These are phyloP conservation scores for Cephus nigrinus DNA, from an alignment of 2,888 invertebrate species.

Conservation along the genomic window DNA sequence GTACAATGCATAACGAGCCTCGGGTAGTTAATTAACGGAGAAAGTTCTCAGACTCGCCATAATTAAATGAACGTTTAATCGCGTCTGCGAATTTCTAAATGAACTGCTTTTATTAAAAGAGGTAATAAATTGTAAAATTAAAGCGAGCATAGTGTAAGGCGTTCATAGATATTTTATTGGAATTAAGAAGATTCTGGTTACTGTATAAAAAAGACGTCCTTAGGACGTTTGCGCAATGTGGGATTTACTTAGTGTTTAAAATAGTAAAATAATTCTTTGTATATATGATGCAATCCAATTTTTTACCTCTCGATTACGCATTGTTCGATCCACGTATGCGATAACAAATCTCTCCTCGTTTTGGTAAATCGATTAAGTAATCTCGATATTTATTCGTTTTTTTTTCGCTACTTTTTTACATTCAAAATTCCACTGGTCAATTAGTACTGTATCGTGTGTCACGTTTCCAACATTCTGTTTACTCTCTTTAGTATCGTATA, in stretches of 20 bases:
- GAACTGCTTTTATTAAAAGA: background rate
- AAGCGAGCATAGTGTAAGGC: background rate
- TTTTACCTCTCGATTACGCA: background rate
- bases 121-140: background rate
- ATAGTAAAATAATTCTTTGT: background rate
- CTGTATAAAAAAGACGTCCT: background rate
- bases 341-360: background rate
- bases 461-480: background rate
- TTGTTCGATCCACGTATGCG: background rate
- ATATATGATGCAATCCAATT: background rate
- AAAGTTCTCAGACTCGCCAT: constrained; percentile 40
- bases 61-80: constrained; percentile 32
- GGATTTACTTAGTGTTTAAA: background rate
- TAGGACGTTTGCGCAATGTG: background rate
- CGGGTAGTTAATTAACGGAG: constrained; percentile 43
- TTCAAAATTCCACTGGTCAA: background rate
- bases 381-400: background rate
- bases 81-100: constrained; percentile 5
- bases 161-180: background rate
- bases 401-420: background rate
- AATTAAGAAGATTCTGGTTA: background rate
- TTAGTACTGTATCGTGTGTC: background rate
- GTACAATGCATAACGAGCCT: constrained; percentile 32
- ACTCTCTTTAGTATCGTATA: background rate
- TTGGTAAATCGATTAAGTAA: background rate